A percentile compares a stretch with the other conserved stretches of the same genome.
These are phyloP conservation scores for Blastobasis lacticolella DNA, from an alignment of 2,888 invertebrate species.

Conservation along the genomic window DNA sequence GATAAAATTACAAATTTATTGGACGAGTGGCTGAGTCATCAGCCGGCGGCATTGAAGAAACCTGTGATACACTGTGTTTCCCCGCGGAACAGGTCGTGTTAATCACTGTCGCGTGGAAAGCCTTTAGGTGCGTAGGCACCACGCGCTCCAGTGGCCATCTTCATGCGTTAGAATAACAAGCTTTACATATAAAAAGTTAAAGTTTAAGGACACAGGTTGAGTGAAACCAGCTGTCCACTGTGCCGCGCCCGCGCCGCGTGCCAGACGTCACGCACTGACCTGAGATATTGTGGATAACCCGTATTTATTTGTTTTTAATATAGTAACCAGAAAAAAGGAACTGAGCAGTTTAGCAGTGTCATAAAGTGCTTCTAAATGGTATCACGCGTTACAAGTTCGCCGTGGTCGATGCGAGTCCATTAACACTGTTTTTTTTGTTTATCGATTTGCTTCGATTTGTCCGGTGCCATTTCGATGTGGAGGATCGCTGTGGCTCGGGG, in stretches of 20 bases:
- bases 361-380: too few species aligned
- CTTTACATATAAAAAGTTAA: neutral
- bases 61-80: constrained; percentile 5
- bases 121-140: neutral
- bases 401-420: too few species aligned
- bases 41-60: neutral
- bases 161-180: too few species aligned
- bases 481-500: too few species aligned
- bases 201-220: constrained; percentile 1
- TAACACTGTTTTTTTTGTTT: too few species aligned
- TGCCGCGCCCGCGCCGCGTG: constrained; percentile 1
- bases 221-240: constrained; percentile 1
- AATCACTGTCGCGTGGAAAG: constrained; percentile 10
- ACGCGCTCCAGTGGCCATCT: too few species aligned
- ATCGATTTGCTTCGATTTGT: too few species aligned
- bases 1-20: too few species aligned
- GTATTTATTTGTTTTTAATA: constrained; percentile 7
- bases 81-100: constrained; percentile 20
- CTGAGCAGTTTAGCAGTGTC: too few species aligned
- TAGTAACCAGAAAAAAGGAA: constrained; percentile 1
- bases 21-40: constrained; percentile 9
- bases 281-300: constrained; percentile 8
- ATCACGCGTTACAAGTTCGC: too few species aligned
- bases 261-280: constrained; percentile 9
- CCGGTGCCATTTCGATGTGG: too few species aligned